phyloP scores from a whole-genome alignment of 2,797 vertebrate species.

The Argya squamiceps region DNA sequence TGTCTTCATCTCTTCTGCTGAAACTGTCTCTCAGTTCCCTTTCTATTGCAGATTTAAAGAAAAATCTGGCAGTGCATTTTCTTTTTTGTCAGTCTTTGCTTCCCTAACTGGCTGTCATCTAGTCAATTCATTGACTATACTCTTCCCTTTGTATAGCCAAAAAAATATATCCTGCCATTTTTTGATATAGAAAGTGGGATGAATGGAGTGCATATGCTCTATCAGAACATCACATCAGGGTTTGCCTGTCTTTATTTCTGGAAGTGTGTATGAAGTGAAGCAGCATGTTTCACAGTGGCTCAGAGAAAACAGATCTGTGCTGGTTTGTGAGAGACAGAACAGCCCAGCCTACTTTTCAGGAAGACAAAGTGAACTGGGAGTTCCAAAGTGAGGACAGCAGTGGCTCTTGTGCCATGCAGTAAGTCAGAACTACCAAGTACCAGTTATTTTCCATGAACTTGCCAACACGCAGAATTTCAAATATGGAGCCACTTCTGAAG shows the following conservation, averaged over 20 bases:
- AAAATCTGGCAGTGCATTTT: not conserved
- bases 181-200: not conserved
- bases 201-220: not conserved
- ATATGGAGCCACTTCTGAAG: not conserved
- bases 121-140: not conserved
- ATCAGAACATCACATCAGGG: not conserved
- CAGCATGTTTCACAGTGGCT: not conserved
- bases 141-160: not conserved
- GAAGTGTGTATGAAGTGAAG: not conserved
- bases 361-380: not conserved
- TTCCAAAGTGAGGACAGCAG: not conserved
- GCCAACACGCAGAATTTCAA: not conserved
- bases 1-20: not conserved
- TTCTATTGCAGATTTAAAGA: constrained; percentile 1
- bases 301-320: not conserved
- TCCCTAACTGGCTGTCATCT: not conserved
- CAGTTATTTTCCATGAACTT: not conserved
- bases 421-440: not conserved
- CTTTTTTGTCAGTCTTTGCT: not conserved
- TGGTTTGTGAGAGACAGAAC: not conserved
- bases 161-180: not conserved
- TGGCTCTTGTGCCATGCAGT: not conserved
- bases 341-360: not conserved
- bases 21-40: not conserved
- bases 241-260: not conserved